Conservation (phyloP, 2,113 vertebrate genomes). For the Pagrus major region DNA sequence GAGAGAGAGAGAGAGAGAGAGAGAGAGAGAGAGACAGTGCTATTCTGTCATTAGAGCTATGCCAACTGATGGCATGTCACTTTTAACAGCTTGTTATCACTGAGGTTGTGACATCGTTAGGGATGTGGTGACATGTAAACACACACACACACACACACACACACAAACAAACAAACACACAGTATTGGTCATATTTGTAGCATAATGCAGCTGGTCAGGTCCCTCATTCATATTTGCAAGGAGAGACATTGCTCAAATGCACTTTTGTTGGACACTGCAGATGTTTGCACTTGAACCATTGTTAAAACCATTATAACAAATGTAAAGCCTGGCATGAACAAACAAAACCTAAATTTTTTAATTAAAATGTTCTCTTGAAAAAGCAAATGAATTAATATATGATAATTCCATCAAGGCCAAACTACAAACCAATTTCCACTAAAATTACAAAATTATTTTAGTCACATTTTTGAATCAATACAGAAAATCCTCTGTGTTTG, state of each 20-base stretch:
- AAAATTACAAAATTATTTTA: background rate
- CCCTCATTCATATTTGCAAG: background rate
- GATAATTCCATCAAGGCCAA: background rate
- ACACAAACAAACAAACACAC: slow-evolving; percentile 1
- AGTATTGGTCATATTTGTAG: background rate
- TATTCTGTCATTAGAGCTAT: slow-evolving; percentile 36
- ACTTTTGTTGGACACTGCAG: background rate
- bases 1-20: too few species aligned
- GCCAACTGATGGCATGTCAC: slow-evolving; percentile 46
- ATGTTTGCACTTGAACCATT: background rate
- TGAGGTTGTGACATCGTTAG: slow-evolving; percentile 52
- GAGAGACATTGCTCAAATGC: background rate
- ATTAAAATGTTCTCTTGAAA: background rate
- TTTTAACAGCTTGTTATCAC: slow-evolving; percentile 57
- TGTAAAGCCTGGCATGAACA: background rate
- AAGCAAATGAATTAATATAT: background rate
- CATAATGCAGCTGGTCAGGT: background rate
- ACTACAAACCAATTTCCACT: background rate
- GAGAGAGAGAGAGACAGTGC: background rate
- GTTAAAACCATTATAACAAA: background rate
- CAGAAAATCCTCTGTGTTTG: background rate
- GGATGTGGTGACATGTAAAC: background rate
- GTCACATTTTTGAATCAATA: background rate
- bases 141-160: background rate
- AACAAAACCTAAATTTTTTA: background rate